A percentile compares a stretch with the other conserved stretches of the same genome.
phyloP scores from a whole-genome alignment of 2,888 invertebrate genomes.

The Drosophila neonasuta region DNA sequence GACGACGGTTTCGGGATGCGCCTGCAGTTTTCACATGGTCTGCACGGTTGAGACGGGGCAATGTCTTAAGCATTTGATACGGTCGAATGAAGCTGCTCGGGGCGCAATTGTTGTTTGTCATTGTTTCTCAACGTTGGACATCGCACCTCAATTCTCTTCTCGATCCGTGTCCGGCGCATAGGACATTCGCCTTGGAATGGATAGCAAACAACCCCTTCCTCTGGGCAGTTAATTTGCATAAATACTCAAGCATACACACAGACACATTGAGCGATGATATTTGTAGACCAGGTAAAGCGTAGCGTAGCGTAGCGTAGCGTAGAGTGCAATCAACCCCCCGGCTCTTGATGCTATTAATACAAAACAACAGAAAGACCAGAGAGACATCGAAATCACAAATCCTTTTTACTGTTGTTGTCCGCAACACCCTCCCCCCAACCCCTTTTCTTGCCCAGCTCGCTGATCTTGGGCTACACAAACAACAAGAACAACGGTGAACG shows the following conservation, averaged over 20 bases:
- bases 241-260: constrained; percentile 19
- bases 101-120: constrained; percentile 66
- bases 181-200: constrained; percentile 38
- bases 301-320: not conserved
- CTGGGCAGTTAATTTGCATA: constrained; percentile 57
- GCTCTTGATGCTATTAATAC: constrained; percentile 60
- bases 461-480: constrained; percentile 33
- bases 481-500: constrained; percentile 41
- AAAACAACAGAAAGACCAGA: constrained; percentile 18
- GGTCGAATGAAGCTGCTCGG: constrained; percentile 65
- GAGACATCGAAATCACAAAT: constrained; percentile 41
- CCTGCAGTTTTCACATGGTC: constrained; percentile 49
- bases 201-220: constrained; percentile 58
- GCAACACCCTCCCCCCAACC: constrained; percentile 15
- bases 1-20: constrained; percentile 45
- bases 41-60: constrained; percentile 13
- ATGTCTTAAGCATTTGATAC: constrained; percentile 64
- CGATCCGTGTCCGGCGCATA: constrained; percentile 52
- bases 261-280: not conserved
- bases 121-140: constrained; percentile 81
- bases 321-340: constrained; percentile 59
- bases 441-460: not conserved
- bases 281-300: constrained; percentile 28
- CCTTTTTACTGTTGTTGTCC: constrained; percentile 35
- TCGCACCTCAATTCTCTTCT: constrained; percentile 77